Base-by-base conservation (phyloP, 37 sponge, comb jelly and placozoan species). In the Lycopodina hypogea region DNA sequence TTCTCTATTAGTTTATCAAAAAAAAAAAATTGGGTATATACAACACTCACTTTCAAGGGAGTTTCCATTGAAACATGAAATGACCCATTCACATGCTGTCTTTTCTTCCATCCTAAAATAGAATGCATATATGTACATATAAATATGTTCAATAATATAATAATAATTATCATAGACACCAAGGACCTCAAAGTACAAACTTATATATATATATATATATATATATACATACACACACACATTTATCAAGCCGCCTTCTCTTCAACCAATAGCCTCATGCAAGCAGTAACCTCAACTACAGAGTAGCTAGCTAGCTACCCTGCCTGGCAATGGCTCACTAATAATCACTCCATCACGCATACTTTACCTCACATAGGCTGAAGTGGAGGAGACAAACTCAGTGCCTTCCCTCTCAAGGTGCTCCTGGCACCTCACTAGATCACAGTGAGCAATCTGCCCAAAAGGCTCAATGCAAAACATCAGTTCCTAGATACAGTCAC, bases 11-110 rank as follows among this genome's bases (percentile, higher is more conserved):
- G n/a, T n/a, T n/a, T n/a, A n/a, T n/a, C n/a, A n/a, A n/a, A n/a
- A n/a, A n/a, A n/a, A n/a, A 45, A 9, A 45, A 12, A 45, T 65
- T 15, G 30, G 35, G 11, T 34, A 65, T 34, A 65, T 26, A 12
- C 34, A 65, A 65, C 2, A 2, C 30, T 34, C 66, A 65, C 66
- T 65, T 65, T 76, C 76, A 59, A 61, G 63, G 17, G 78, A 62
- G 48, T 61, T 78, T 28, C 78, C 78, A 63, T 78, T 67, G 52
- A 50, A 65, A 33, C 67, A 78, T n/a, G 78, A 78, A 7, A 78
- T 78, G 11, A 78, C 78, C 78, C 78, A 78, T 21, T 78, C 35
- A 39, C 78, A 78, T 2, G 66, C 9, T 15, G 45, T 40, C 37
- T 41, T 78, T 40, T 78, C 42, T 42, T 64, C 42, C 78, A 78